These are phyloP conservation scores for Augiades crinisus DNA, from an alignment of 2,888 invertebrate genomes.

Conservation along the genomic window DNA sequence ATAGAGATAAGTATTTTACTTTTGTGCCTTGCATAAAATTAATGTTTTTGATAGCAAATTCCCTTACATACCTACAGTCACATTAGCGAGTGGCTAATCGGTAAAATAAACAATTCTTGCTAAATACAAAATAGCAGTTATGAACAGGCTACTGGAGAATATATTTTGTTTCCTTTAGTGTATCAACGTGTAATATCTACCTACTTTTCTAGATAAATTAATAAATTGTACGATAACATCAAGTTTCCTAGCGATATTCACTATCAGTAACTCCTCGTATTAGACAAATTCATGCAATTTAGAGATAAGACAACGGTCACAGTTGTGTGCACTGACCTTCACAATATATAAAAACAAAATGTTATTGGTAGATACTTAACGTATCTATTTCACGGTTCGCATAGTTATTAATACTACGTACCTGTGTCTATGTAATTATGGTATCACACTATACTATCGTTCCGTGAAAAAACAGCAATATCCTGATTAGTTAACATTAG, in stretches of 20 bases:
- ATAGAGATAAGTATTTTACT: background rate
- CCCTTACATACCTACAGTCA: too few species aligned
- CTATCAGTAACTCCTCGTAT: slow-evolving; percentile 43
- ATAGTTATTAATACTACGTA: too few species aligned
- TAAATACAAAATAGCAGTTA: too few species aligned
- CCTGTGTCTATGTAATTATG: too few species aligned
- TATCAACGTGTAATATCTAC: slow-evolving; percentile 7
- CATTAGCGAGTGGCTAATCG: too few species aligned
- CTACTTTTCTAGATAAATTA: slow-evolving; percentile 25
- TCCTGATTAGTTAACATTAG: too few species aligned
- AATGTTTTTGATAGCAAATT: background rate
- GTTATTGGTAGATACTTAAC: slow-evolving; percentile 1
- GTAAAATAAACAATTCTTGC: too few species aligned
- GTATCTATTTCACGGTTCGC: background rate
- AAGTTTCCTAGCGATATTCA: slow-evolving; percentile 49
- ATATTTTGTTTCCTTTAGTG: slow-evolving; percentile 1
- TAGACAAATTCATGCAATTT: slow-evolving; percentile 48
- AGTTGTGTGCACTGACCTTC: slow-evolving; percentile 52
- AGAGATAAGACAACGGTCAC: slow-evolving; percentile 46
- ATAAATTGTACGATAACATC: slow-evolving; percentile 33
- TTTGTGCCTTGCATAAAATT: background rate
- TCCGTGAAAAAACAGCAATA: too few species aligned
- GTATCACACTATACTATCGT: too few species aligned
- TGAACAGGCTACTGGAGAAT: too few species aligned
- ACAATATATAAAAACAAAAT: slow-evolving; percentile 27